Percentiles rank a stretch among this genome's conserved stretches.
Evolutionary conservation across 2,888 invertebrate species (phyloP).

Genomic region (Eubasilissa splendida): DNA sequence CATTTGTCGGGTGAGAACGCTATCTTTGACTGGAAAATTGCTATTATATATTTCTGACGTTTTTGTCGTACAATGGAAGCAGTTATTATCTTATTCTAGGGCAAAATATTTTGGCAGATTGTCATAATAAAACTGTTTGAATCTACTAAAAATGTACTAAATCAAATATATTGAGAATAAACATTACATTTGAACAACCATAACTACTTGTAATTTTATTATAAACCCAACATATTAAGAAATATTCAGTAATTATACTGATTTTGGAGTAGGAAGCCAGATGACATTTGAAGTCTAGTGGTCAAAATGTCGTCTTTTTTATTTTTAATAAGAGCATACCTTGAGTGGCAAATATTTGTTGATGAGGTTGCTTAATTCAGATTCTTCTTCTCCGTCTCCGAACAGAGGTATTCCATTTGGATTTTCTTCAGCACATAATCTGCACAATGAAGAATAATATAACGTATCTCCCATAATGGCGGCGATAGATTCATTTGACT

Average conservation of each 20-base stretch:
- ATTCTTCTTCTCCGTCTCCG: slow-evolving; percentile 72
- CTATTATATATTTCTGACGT: slow-evolving; percentile 87
- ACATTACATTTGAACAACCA: not conserved
- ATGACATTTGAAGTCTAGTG: slow-evolving; percentile 57
- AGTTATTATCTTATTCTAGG: slow-evolving; percentile 79
- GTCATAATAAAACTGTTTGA: slow-evolving; percentile 65
- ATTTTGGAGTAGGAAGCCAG: slow-evolving; percentile 59
- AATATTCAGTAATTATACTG: slow-evolving; percentile 55
- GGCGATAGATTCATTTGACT: slow-evolving; percentile 41
- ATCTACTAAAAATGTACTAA: not conserved
- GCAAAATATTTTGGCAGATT: slow-evolving; percentile 85
- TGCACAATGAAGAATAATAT: slow-evolving; percentile 81
- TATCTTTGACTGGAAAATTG: slow-evolving; percentile 92
- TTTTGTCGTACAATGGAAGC: slow-evolving; percentile 95
- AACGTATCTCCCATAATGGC: slow-evolving; percentile 64
- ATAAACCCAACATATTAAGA: not conserved
- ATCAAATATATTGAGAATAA: slow-evolving; percentile 12
- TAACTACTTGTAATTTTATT: not conserved
- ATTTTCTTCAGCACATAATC: slow-evolving; percentile 84
- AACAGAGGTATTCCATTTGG: slow-evolving; percentile 79
- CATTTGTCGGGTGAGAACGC: slow-evolving; percentile 90
- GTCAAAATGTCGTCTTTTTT: slow-evolving; percentile 63
- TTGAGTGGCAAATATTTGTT: slow-evolving; percentile 83
- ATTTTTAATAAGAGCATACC: slow-evolving; percentile 69
- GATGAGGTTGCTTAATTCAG: slow-evolving; percentile 77